Evolutionary conservation across 2,113 vertebrate species (phyloP), one percentile per base, ranked within the genome.

Genomic region (Gnathonemus longibarbis): DNA sequence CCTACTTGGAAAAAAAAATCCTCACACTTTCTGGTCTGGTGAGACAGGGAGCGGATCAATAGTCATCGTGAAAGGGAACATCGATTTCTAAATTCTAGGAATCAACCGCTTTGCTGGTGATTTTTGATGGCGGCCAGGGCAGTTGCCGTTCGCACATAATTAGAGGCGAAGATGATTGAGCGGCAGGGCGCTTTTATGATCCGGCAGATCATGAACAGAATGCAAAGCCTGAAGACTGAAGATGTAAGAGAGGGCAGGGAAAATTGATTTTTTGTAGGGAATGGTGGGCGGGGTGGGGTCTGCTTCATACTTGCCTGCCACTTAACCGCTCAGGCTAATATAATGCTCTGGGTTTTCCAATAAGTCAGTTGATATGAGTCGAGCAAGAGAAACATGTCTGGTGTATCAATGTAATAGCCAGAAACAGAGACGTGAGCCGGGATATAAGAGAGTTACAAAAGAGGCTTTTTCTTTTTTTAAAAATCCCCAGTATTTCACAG

Each of bases 41-140:
- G 31, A 45, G 42, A 86, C 15, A 39, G 58, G 46, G 62, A 80
- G 24, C 7, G 15, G 17, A 88, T 87, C 49, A 35, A 87, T 87
- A 45, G 13, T 17, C n/a, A 46, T 45, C 9, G 49, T 24, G 27
- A 48, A 84, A 50, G 45, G 84, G 58, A 15, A 27, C 46, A 90
- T 53, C 27, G 52, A 88, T 88, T 66, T 88, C 56, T 45, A 52
- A 83, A 89, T 89, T 83, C 62, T n/a, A 89, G 70, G 70, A 88
- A 88, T 88, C 85, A 90, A 35, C 46, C 13, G 62, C 46, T 70
- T 80, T 87, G 84, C 31, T n/a, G 27, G 74, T 4, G 84, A 77
- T 88, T 48, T 74, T 56, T 2, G 62, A 90, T 53, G 62, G 6
- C 39, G 77, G 21, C 48, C 6, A 5, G 48, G 62, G 27, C 74